phyloP scores from a whole-genome alignment of 2,797 vertebrate genomes.

The Basileuterus tristriatus region DNA sequence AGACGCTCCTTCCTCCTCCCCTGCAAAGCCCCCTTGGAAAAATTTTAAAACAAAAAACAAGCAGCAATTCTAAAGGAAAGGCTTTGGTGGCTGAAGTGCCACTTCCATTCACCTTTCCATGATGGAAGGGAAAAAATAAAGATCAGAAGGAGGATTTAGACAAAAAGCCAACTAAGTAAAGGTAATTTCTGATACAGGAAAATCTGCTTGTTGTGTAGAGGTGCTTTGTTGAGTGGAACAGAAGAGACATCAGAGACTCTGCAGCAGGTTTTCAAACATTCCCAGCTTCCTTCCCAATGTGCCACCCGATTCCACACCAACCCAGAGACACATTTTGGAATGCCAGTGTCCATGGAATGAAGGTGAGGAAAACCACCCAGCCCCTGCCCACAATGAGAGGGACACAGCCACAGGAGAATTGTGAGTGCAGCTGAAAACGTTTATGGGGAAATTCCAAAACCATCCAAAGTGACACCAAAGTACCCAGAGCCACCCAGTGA shows the following conservation, averaged over 20 bases:
- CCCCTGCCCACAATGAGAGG: rapidly evolving
- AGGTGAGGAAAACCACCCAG: background rate
- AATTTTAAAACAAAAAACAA: conserved; percentile 29
- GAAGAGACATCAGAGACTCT: background rate
- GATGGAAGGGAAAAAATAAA: background rate
- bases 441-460: background rate
- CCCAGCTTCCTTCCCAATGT: background rate
- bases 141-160: conserved; percentile 60
- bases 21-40: conserved; percentile 28
- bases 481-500: background rate
- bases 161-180: conserved; percentile 53
- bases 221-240: background rate
- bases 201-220: background rate
- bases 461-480: rapidly evolving
- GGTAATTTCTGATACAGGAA: conserved; percentile 16
- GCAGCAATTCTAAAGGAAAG: background rate
- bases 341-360: background rate
- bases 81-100: conserved; percentile 41
- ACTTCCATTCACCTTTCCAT: conserved; percentile 46
- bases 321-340: background rate
- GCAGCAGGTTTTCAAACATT: background rate
- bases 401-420: rapidly evolving
- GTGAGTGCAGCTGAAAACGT: rapidly evolving
- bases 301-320: background rate
- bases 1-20: background rate